Conservation (phyloP, 2,888 invertebrate genomes). For the Campopleginae sp. region DNA sequence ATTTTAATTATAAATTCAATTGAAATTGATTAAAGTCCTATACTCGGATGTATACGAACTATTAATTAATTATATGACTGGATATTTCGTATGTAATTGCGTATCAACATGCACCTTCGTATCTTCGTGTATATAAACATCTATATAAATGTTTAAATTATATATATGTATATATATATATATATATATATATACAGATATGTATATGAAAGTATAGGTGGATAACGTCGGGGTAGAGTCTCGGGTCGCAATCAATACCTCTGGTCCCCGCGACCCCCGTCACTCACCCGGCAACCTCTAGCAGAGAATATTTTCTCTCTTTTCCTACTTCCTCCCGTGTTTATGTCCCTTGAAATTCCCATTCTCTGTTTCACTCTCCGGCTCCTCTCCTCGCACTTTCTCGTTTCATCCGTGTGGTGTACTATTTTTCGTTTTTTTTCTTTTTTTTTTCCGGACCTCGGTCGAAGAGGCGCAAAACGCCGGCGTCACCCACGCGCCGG, state of each 20-base stretch:
- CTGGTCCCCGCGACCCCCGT: constrained; percentile 80
- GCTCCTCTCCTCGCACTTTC: constrained; percentile 42
- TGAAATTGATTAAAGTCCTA: not conserved
- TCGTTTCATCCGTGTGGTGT: constrained; percentile 66
- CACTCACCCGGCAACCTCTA: constrained; percentile 79
- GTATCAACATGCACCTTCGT: constrained; percentile 36
- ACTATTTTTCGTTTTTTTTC: constrained; percentile 26
- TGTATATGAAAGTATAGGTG: constrained; percentile 39
- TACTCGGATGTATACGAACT: not conserved
- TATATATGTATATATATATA: constrained; percentile 9
- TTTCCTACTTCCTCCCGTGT: constrained; percentile 65
- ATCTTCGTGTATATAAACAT: constrained; percentile 2
- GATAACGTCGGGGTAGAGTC: constrained; percentile 73
- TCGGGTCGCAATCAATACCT: constrained; percentile 81
- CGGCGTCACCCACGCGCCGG: constrained; percentile 71
- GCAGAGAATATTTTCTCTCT: constrained; percentile 75
- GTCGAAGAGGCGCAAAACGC: constrained; percentile 56
- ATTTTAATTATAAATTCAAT: constrained; percentile 11
- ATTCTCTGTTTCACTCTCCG: constrained; percentile 25
- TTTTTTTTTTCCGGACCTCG: constrained; percentile 50
- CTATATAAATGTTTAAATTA: constrained; percentile 31
- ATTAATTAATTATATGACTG: constrained; percentile 43
- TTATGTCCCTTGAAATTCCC: constrained; percentile 36
- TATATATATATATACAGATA: constrained; percentile 5
- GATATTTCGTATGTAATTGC: constrained; percentile 32